Base-by-base conservation (phyloP, 2,888 invertebrate species). In the Clivina fossor region DNA sequence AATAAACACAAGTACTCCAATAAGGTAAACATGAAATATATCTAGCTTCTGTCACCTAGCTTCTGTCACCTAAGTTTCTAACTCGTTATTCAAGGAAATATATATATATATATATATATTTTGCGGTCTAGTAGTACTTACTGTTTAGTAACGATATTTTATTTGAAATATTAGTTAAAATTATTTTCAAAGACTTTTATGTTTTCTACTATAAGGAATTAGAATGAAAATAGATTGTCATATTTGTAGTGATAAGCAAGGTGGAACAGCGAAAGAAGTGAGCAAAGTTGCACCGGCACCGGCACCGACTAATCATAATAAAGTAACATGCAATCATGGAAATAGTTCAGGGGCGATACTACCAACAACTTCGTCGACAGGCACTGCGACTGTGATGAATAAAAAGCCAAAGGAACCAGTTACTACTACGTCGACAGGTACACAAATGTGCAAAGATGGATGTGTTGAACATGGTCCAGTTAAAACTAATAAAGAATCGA, bases 401-500 rank as follows among this genome's bases (percentile, higher is more conserved):
- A 48, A 48, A 48, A 16, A 16, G 9, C 33, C 22, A 16, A 48
- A 48, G 19, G 48, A 48, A 13, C 18, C 37, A 35, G n/a, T n/a
- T n/a, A n/a, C n/a, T n/a, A n/a, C n/a, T n/a, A 48, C 8, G 13
- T 24, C 49, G 30, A 4, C 20, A 22, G 15, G 3, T 5, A 19
- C 16, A 28, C 49, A 49, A 49, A 20, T 38, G 1, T 49, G 49
- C 33, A 38, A 49, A 30, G 49, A 49, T 28, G 49, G 49, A 19
- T 49, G 49, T 28, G 9, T 40, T 16, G 49, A 49, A 30, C 38
- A 40, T 40, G 49, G 15, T 19, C 19, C 53, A n/a, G 35, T 43
- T 16, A 50, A 51, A 43, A 32, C 32, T 11, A 44, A 35, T 44
- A 53, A 44, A 44, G 53, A 53, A 37, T 44, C 66, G 28, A 71